Conservation (phyloP, 2,888 invertebrate species). For the Tetragonula carbonaria region DNA sequence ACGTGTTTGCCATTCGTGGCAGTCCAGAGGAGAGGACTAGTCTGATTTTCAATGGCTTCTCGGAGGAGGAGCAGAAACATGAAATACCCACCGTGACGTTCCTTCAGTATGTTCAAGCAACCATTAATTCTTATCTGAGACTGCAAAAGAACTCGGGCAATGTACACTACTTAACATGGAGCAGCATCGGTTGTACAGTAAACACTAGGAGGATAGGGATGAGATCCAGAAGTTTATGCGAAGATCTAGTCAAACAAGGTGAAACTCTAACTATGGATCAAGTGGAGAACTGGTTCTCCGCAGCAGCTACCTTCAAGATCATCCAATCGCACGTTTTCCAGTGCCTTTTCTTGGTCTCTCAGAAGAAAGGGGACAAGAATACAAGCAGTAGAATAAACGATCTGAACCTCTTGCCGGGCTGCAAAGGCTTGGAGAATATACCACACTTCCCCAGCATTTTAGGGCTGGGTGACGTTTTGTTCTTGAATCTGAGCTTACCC, state of each 20-base stretch:
- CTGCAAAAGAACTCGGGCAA: slow-evolving; percentile 87
- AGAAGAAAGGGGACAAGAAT: slow-evolving; percentile 84
- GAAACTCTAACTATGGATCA: slow-evolving; percentile 82
- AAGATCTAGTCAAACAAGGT: slow-evolving; percentile 83
- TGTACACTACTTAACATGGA: slow-evolving; percentile 86
- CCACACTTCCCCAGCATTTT: slow-evolving; percentile 91
- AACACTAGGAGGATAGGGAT: slow-evolving; percentile 86
- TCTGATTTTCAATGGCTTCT: slow-evolving; percentile 78
- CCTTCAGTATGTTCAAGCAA: slow-evolving; percentile 90
- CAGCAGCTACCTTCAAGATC: slow-evolving; percentile 84
- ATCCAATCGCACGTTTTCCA: slow-evolving; percentile 85
- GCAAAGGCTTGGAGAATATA: slow-evolving; percentile 88
- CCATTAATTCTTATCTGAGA: slow-evolving; percentile 90
- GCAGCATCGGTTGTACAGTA: slow-evolving; percentile 86
- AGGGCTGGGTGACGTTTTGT: slow-evolving; percentile 91
- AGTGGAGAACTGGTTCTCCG: slow-evolving; percentile 85
- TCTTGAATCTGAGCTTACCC: slow-evolving; percentile 92
- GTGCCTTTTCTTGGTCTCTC: slow-evolving; percentile 85
- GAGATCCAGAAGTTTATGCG: slow-evolving; percentile 86
- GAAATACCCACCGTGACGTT: slow-evolving; percentile 77
- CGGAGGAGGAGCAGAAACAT: slow-evolving; percentile 79
- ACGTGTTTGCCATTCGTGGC: slow-evolving; percentile 81
- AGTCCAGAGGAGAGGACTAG: slow-evolving; percentile 79
- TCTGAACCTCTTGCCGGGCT: slow-evolving; percentile 85
- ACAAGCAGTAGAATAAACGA: slow-evolving; percentile 83